phyloP scores from a whole-genome alignment of 2,888 invertebrate species.

The Scelioninae gen. 1 region DNA sequence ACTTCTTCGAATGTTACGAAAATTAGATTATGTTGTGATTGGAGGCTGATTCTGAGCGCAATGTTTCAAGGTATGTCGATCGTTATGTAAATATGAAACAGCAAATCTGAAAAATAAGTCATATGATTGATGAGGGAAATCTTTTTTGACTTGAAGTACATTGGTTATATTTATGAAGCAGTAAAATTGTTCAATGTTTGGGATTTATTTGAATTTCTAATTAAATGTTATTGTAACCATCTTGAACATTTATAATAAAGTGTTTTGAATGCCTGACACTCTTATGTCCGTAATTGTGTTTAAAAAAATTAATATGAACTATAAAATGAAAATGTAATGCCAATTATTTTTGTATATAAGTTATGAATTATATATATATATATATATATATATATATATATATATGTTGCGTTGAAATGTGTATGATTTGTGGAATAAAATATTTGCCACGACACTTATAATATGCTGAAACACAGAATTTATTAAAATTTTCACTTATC shows the following conservation, averaged over 20 bases:
- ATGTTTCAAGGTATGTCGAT: conserved; percentile 25
- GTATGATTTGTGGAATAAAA: background rate
- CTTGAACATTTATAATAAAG: background rate
- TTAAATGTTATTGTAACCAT: conserved; percentile 8
- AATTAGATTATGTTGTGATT: conserved; percentile 45
- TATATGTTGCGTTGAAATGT: too few relatives aligned
- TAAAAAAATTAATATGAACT: background rate
- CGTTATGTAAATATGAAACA: conserved; percentile 31
- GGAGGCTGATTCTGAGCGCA: background rate
- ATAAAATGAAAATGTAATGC: background rate
- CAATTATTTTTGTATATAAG: too few relatives aligned
- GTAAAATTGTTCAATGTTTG: conserved; percentile 4
- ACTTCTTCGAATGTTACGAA: conserved; percentile 48
- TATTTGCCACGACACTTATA: background rate
- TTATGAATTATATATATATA: too few relatives aligned
- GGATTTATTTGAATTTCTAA: conserved; percentile 1
- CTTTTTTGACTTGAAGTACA: background rate
- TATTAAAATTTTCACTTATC: conserved; percentile 1
- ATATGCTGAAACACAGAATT: background rate
- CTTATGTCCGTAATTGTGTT: background rate
- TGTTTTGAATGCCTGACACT: background rate
- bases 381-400: too few relatives aligned
- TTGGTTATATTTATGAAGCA: conserved; percentile 21
- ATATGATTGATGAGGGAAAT: background rate
- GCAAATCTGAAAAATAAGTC: background rate